Conservation (phyloP, 2,888 invertebrate species). For the Campoplex capitator region DNA sequence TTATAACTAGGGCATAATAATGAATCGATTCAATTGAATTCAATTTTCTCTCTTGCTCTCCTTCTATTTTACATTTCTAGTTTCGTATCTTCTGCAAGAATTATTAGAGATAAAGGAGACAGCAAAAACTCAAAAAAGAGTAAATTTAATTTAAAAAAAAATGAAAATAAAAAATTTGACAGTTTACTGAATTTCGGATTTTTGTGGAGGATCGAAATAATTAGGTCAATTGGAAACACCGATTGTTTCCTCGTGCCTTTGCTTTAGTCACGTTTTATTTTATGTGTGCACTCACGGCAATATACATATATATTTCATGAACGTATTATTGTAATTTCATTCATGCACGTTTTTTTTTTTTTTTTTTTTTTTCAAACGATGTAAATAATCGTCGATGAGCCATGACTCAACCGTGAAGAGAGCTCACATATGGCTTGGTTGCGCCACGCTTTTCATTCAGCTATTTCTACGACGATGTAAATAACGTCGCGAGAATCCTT, state of each 20-base stretch:
- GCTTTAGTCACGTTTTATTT: constrained; percentile 8
- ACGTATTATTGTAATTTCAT: constrained; percentile 70
- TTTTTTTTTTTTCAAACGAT: neutral
- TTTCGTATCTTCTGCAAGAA: neutral
- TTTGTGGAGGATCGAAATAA: neutral
- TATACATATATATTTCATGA: neutral
- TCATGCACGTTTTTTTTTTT: constrained; percentile 61
- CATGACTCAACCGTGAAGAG: constrained; percentile 59
- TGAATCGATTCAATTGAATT: too few relatives aligned
- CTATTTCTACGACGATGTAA: constrained; percentile 48
- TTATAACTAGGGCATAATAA: too few relatives aligned
- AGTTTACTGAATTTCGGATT: neutral
- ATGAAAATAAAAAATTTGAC: neutral
- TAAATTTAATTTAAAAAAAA: neutral
- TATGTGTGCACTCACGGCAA: constrained; percentile 2
- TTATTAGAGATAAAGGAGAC: neutral
- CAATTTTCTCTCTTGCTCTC: too few relatives aligned
- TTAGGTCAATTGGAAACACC: neutral
- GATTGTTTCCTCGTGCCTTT: constrained; percentile 26
- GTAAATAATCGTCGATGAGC: constrained; percentile 66
- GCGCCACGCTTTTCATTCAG: constrained; percentile 54
- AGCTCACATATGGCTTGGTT: constrained; percentile 21
- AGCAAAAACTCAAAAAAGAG: neutral
- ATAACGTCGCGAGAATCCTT: constrained; percentile 39
- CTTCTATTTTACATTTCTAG: constrained; percentile 3